Evolutionary conservation across 2,113 vertebrate species (phyloP).

Genomic region (Corythoichthys haematopterus): DNA sequence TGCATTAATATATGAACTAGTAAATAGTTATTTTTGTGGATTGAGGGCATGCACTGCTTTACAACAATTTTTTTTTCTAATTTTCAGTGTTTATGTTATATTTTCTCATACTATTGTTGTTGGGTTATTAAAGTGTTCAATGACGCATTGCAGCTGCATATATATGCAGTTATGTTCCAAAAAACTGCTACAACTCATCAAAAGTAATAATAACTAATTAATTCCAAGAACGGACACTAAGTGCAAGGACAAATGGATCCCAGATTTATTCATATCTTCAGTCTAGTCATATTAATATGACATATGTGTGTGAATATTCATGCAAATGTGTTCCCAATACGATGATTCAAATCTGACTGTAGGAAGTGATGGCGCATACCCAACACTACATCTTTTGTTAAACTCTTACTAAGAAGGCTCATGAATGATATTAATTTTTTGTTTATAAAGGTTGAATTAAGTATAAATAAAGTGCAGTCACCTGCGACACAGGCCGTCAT

Average conservation of each 20-base stretch:
- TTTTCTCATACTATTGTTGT: not conserved
- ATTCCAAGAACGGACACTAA: not conserved
- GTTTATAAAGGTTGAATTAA: not conserved
- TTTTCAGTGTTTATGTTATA: not conserved
- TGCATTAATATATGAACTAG: not conserved
- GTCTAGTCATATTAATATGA: not conserved
- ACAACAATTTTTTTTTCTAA: not conserved
- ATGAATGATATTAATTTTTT: not conserved
- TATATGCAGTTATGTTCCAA: not conserved
- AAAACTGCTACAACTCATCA: not conserved
- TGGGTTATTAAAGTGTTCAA: not conserved
- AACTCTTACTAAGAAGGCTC: not conserved
- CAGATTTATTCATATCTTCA: slow-evolving; percentile 1
- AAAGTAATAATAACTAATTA: slow-evolving; percentile 4
- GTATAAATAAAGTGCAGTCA: slow-evolving; percentile 38
- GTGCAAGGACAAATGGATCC: not conserved
- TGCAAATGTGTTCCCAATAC: slow-evolving; percentile 2
- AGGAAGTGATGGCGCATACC: not conserved
- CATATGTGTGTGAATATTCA: slow-evolving; percentile 15
- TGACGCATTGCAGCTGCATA: not conserved
- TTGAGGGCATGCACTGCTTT: not conserved
- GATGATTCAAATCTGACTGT: not conserved
- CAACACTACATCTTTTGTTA: not conserved
- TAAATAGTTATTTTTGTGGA: not conserved
- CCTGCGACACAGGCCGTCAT: slow-evolving; percentile 87